Evolutionary conservation across 1,140 invertebrate genomes (phyloP), one percentile per base, ranked within the genome.

Genomic region (Neodiprion virginianus): DNA sequence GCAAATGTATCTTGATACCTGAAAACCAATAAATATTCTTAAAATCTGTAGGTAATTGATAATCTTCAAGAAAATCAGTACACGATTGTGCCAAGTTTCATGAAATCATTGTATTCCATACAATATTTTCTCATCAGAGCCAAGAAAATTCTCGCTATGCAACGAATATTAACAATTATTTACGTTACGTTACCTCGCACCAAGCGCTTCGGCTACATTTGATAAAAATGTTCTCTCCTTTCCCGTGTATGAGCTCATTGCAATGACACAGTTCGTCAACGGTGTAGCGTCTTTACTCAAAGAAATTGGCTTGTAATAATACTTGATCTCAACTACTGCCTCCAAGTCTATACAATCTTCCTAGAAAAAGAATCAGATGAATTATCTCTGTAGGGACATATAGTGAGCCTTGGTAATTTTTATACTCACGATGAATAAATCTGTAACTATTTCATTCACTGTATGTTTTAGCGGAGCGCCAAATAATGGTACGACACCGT

Each of bases 231-330:
- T 88, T 71, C 95, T 87, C 87, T 96, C 95, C 10, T 90, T 87
- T 0, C 92, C 92, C 2, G 87, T 86, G 82, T 95, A 96, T 1
- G 92, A 93, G 79, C 94, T 96, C 74, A 96, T 90, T 4, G 93
- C 93, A 48, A 97, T 90, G 0, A 95, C 93, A 82, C 94, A 95
- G 50, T 91, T 92, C 0, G 86, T 78, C 21, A 98, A 85, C 1
- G 94, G 93, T 73, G 89, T 87, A 0, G 81, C 76, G n/a, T 87
- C 81, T 9, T 85, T 82, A 1, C 83, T 82, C 23, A 91, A 80
- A 9, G 83, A 82, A 28, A 95, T 80, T 0, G 93, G 93, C 48
- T 84, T 84, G 81, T 94, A 94, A 79, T 92, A 94, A 83, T 93
- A 93, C 72, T 89, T 80, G 23, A 93, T 79, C 0, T 89, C 83